A percentile compares a stretch with the other conserved stretches of the same genome.
These are phyloP conservation scores for Meandrusa payeni DNA, from an alignment of 2,888 invertebrate genomes.

Conservation along the genomic window DNA sequence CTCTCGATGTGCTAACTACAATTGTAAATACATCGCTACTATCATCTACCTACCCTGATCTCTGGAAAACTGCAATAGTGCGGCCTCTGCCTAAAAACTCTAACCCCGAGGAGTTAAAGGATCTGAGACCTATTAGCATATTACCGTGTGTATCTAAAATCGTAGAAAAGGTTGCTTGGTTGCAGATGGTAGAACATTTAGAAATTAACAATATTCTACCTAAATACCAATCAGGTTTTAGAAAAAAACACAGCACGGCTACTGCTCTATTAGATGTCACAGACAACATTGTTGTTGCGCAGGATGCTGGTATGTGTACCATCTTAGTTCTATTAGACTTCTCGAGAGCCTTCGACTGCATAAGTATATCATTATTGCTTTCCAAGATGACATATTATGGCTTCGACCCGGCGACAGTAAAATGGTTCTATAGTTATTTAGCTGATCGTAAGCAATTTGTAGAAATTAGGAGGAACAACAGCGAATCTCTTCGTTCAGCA, in stretches of 20 bases:
- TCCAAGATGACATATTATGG: not conserved
- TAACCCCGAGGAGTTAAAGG: no score
- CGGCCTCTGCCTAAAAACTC: no score
- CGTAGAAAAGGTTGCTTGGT: no score
- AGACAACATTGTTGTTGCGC: conserved; percentile 31
- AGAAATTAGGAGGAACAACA: not conserved
- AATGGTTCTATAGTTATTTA: not conserved
- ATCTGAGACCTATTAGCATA: no score
- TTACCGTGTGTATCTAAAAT: no score
- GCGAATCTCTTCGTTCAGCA: not conserved
- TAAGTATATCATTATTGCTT: conserved; percentile 6
- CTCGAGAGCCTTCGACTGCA: conserved; percentile 38
- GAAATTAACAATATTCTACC: conserved; percentile 23
- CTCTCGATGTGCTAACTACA: no score
- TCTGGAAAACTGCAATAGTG: no score
- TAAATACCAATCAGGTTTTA: conserved; percentile 34
- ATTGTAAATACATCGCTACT: no score
- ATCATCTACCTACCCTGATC: no score
- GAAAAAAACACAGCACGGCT: conserved; percentile 30
- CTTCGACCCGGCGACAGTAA: not conserved
- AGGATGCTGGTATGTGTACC: conserved; percentile 30
- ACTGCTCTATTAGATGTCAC: conserved; percentile 31
- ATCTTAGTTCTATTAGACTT: conserved; percentile 34
- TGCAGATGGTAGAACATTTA: no score
- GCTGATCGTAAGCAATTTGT: not conserved